A percentile compares a stretch with the other conserved stretches of the same genome.
Evolutionary conservation across 2,113 vertebrate species (phyloP).

Genomic region (Arothron firmamentum): DNA sequence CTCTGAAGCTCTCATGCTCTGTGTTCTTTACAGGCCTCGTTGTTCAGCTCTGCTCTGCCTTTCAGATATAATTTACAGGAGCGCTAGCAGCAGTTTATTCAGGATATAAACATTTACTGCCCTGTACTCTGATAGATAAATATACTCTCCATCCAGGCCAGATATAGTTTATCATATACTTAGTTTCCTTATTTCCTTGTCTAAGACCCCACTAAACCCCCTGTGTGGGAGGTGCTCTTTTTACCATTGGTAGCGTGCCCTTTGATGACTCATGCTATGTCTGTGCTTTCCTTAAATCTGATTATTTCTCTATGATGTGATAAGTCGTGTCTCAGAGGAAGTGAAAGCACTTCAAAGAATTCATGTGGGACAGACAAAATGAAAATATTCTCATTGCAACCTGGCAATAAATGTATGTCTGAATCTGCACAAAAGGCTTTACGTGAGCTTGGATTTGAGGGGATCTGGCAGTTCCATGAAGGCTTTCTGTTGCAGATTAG

Average conservation of each 20-base stretch:
- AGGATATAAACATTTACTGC: conserved; percentile 9
- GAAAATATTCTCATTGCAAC: neutral
- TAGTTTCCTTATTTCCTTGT: neutral
- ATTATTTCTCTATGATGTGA: conserved; percentile 28
- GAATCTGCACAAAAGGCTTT: neutral
- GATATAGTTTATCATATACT: conserved; percentile 21
- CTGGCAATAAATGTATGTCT: conserved; percentile 2
- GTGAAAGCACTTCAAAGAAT: conserved; percentile 15
- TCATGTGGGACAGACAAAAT: conserved; percentile 1
- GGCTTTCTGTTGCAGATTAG: too few relatives aligned
- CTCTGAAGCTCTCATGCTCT: conserved; percentile 7
- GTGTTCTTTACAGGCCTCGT: neutral
- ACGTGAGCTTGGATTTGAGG: neutral
- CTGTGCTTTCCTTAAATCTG: conserved; percentile 26
- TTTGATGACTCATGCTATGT: conserved; percentile 22
- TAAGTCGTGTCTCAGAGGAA: conserved; percentile 24
- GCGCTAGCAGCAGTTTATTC: conserved; percentile 34
- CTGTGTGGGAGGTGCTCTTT: neutral
- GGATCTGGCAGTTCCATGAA: too few relatives aligned
- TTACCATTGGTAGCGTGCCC: conserved; percentile 5
- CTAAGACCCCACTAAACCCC: conserved; percentile 8
- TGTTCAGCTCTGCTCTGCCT: neutral
- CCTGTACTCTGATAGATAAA: neutral
- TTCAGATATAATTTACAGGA: conserved; percentile 42
- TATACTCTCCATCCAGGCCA: conserved; percentile 4